These are phyloP conservation scores for Harpagifer antarcticus DNA, from an alignment of 2,797 vertebrate species.

Conservation along the genomic window DNA sequence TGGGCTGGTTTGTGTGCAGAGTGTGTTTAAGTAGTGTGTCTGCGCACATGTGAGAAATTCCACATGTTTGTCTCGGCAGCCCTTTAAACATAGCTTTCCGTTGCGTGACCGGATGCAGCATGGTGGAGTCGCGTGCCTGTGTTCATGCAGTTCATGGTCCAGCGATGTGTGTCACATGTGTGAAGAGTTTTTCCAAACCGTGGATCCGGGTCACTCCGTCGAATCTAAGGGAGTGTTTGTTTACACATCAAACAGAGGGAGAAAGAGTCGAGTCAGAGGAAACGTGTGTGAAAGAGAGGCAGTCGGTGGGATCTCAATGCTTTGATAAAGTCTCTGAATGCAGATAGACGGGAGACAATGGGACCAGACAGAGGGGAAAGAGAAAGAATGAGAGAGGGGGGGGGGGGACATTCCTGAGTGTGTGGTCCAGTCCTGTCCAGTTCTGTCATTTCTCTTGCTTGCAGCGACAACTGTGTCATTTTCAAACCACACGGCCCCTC, in stretches of 20 bases:
- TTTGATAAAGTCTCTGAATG: constrained; percentile 52
- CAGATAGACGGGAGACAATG: constrained; percentile 58
- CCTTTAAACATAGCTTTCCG: fast-evolving
- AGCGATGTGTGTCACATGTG: constrained; percentile 33
- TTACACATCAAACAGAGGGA: constrained; percentile 66
- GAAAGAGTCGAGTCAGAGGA: constrained; percentile 33
- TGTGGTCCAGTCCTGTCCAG: constrained; percentile 58
- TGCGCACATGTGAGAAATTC: constrained; percentile 53
- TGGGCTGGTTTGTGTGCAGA: constrained; percentile 18
- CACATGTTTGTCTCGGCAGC: constrained; percentile 11
- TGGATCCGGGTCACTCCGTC: constrained; percentile 56
- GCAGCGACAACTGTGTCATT: constrained; percentile 75
- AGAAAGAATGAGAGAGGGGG: not conserved
- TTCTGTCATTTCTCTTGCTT: constrained; percentile 66
- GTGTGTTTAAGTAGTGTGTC: constrained; percentile 30
- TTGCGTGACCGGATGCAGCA: not conserved
- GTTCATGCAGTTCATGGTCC: not conserved
- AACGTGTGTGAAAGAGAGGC: constrained; percentile 36
- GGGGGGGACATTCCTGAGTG: constrained; percentile 60
- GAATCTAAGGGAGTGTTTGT: constrained; percentile 50
- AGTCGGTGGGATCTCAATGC: constrained; percentile 46
- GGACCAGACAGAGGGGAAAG: constrained; percentile 32
- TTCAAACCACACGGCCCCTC: constrained; percentile 65
- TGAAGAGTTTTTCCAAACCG: constrained; percentile 16
- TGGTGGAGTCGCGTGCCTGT: constrained; percentile 11